Evolutionary conservation across 2,113 vertebrate genomes (phyloP).

Genomic region (Hyperopisus bebe): DNA sequence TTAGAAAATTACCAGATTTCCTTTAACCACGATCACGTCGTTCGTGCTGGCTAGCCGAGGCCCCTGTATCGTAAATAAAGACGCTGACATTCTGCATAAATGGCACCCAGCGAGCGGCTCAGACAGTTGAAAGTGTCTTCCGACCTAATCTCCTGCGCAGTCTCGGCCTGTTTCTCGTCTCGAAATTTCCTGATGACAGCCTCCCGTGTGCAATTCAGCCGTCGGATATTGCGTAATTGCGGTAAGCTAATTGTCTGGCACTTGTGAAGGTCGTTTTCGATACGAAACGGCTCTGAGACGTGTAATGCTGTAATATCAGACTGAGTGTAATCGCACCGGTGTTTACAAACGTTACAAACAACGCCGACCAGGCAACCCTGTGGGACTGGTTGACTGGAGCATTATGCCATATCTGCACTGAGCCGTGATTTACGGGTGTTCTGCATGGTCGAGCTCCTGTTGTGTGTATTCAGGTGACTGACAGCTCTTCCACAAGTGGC

Average conservation of each 20-base stretch:
- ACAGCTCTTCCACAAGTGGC: not conserved
- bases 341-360: not conserved
- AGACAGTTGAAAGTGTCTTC: not conserved
- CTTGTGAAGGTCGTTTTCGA: not conserved
- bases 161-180: not conserved
- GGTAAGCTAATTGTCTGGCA: not conserved
- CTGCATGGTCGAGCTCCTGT: not conserved
- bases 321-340: not conserved
- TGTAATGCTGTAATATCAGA: not conserved
- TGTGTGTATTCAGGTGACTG: not conserved
- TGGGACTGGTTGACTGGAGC: not conserved
- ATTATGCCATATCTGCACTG: not conserved
- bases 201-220: not conserved
- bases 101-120: not conserved
- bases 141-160: not conserved
- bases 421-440: not conserved
- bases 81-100: not conserved
- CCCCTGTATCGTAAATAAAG: not conserved
- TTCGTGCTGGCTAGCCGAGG: not conserved
- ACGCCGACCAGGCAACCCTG: not conserved
- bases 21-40: not conserved
- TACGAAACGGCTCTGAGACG: not conserved
- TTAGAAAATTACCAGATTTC: not conserved
- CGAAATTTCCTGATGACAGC: not conserved
- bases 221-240: conserved; percentile 1